phyloP scores from a whole-genome alignment of 2,797 vertebrate species.

The Squalus acanthias region DNA sequence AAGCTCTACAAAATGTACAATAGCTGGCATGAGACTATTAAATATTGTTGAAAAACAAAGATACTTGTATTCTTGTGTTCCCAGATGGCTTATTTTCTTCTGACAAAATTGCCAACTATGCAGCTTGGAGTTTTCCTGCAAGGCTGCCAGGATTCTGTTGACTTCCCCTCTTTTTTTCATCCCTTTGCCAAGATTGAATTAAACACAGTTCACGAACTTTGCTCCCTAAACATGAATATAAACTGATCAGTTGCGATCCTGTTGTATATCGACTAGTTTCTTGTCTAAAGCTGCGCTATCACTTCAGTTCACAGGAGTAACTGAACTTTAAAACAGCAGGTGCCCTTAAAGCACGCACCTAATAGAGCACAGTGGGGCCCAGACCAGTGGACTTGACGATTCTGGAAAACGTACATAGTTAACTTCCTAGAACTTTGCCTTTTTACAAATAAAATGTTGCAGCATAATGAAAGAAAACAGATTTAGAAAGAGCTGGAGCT shows the following conservation, averaged over 20 bases:
- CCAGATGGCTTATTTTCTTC: background rate
- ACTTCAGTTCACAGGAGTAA: background rate
- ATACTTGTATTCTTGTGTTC: background rate
- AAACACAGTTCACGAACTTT: background rate
- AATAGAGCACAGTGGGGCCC: background rate
- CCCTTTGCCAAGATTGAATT: background rate
- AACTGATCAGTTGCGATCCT: background rate
- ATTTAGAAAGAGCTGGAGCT: background rate
- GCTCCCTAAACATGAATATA: background rate
- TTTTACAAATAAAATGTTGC: background rate
- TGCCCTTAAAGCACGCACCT: background rate
- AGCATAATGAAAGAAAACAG: background rate
- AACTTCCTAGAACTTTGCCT: background rate
- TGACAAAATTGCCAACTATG: background rate
- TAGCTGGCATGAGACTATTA: background rate
- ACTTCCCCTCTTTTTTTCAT: background rate
- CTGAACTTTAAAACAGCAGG: background rate
- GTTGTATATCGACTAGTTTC: background rate
- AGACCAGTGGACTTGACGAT: background rate
- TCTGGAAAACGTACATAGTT: background rate
- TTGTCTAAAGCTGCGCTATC: background rate
- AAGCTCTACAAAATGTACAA: background rate
- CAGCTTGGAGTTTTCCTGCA: background rate
- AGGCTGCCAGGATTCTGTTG: background rate
- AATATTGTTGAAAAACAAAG: too few species aligned